Conservation (phyloP, 2,113 vertebrate genomes). For the Sylvia atricapilla region DNA sequence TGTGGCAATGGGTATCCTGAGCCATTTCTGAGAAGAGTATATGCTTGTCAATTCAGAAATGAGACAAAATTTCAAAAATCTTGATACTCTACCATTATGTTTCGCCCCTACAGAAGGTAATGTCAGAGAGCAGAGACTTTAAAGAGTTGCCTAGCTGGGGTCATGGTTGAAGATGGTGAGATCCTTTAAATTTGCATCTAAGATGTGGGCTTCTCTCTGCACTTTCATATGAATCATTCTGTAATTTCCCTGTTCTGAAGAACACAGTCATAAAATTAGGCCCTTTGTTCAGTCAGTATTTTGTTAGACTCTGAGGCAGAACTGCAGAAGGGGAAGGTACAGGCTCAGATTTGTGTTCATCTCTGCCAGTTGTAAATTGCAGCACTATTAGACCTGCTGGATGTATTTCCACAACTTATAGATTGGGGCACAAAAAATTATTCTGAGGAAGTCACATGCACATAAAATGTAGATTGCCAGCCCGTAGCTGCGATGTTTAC, state of each 20-base stretch:
- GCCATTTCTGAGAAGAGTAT: background rate
- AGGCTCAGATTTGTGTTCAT: background rate
- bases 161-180: background rate
- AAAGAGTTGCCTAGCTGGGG: background rate
- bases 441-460: background rate
- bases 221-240: background rate
- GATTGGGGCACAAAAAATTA: accelerated
- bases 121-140: background rate
- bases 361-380: background rate
- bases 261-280: background rate
- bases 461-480: background rate
- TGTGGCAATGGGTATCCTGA: background rate
- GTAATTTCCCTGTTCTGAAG: background rate
- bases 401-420: background rate
- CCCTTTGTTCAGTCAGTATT: background rate
- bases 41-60: background rate
- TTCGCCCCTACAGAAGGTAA: background rate
- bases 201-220: background rate
- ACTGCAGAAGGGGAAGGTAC: background rate
- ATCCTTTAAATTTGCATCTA: background rate
- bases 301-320: background rate
- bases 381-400: background rate
- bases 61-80: background rate
- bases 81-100: background rate
- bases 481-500: background rate